A percentile compares a stretch with the other conserved stretches of the same genome.
Evolutionary conservation across 2,888 invertebrate genomes (phyloP).

Genomic region (Latrodectus hesperus): DNA sequence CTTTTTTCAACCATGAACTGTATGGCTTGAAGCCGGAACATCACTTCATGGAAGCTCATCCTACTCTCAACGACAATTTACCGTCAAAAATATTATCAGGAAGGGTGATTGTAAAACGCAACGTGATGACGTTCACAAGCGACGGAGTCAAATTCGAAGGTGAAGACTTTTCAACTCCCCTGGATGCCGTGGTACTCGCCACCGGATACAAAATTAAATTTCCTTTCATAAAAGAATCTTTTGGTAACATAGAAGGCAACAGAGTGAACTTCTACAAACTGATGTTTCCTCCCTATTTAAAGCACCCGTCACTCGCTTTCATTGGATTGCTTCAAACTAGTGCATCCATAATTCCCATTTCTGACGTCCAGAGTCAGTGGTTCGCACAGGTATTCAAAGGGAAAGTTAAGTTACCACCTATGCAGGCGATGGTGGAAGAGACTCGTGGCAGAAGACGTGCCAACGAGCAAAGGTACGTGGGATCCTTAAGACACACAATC

Average conservation of each 20-base stretch:
- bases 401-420: constrained; percentile 76
- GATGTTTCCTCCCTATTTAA: constrained; percentile 78
- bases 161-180: constrained; percentile 68
- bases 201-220: constrained; percentile 70
- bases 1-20: constrained; percentile 74
- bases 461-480: no score
- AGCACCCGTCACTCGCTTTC: constrained; percentile 86
- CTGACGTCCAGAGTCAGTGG: constrained; percentile 84
- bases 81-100: constrained; percentile 76
- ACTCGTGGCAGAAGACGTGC: neutral
- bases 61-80: constrained; percentile 75
- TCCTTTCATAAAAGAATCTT: constrained; percentile 60
- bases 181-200: constrained; percentile 66
- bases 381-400: constrained; percentile 78
- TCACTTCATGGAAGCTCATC: constrained; percentile 72
- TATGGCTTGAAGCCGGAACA: constrained; percentile 76
- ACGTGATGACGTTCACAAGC: constrained; percentile 73
- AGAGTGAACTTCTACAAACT: constrained; percentile 55
- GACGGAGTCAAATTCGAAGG: constrained; percentile 73
- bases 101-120: constrained; percentile 73
- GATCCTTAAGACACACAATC: constrained; percentile 17
- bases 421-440: neutral
- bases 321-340: constrained; percentile 88
- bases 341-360: constrained; percentile 86
- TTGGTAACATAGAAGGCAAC: constrained; percentile 25